Base-by-base conservation (phyloP, 2,113 vertebrate species). In the Tachycineta bicolor region DNA sequence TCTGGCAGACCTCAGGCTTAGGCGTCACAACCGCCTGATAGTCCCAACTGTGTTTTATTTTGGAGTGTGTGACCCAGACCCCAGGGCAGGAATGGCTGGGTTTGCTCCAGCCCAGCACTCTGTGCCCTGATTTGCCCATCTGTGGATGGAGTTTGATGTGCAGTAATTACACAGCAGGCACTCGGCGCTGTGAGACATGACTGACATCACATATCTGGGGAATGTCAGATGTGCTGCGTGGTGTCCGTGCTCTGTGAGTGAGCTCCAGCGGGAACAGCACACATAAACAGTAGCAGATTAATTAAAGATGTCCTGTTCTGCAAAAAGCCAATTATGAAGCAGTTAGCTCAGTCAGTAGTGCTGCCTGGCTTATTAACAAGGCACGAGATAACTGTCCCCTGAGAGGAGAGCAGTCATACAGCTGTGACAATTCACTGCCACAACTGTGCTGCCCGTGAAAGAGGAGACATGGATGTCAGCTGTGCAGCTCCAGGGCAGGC, bases 261-360 rank as follows among this genome's bases (percentile, higher is more conserved):
- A 87, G 70, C 26, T 95, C 77, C 5, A 6, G 46, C 0, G 0
- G 78, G 69, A 84, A 33, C 0, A 75, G 81, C 34, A n/a, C 3
- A 10, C 62, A 44, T 14, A 68, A 89, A 71, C 87, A 95, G 93
- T 58, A 75, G 77, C 93, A 93, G 65, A 90, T 89, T 92, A 89
- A 96, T 96, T 95, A 91, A 78, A 93, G 81, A 94, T 87, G 87
- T 87, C 65, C 83, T 69, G 62, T 29, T 29, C 91, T 84, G 87
- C 87, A 71, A 41, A 56, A 84, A 44, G 82, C 64, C 87, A 68
- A n/a, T 94, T 94, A 80, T 29, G 70, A 89, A 93, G 18, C 1
- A 0, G 46, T 39, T 92, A 94, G 53, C 53, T 93, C 18, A 6
- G 74, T 75, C 69, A 33, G 0, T 46, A 25, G 65, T 44, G 58